A percentile compares a stretch with the other conserved stretches of the same genome.
Evolutionary conservation across 2,888 invertebrate genomes (phyloP).

Genomic region (Aphodius sticticus): DNA sequence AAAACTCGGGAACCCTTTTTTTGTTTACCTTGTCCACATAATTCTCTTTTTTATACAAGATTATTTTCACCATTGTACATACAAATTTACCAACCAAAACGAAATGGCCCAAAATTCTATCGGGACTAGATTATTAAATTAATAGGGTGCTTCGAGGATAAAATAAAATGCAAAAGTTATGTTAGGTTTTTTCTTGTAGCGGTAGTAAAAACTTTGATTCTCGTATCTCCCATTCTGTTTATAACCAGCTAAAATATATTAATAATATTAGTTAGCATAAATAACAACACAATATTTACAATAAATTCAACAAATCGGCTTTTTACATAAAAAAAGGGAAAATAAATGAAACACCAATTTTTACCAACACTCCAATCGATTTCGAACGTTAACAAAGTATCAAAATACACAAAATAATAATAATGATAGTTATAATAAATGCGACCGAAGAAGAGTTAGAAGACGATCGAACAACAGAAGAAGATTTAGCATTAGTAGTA

Average conservation of each 20-base stretch:
- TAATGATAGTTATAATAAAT: not conserved
- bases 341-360: not conserved
- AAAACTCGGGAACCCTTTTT: constrained; percentile 12
- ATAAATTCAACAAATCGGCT: not conserved
- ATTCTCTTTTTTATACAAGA: constrained; percentile 16
- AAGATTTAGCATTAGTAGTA: not conserved
- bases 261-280: not conserved
- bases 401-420: not conserved
- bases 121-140: constrained; percentile 22
- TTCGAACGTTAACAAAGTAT: not conserved
- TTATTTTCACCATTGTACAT: constrained; percentile 5
- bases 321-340: not conserved
- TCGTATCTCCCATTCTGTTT: not conserved
- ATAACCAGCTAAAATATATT: not conserved
- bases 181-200: not conserved
- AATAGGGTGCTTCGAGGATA: constrained; percentile 13
- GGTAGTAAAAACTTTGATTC: not conserved
- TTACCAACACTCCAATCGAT: not conserved
- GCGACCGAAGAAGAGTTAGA: not conserved
- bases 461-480: not conserved
- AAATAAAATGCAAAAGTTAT: not conserved
- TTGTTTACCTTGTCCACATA: not conserved
- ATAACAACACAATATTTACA: constrained; percentile 4
- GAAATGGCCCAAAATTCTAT: constrained; percentile 27
- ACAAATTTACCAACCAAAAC: not conserved